These are phyloP conservation scores for Oophaga pumilio DNA, from an alignment of 2,113 vertebrate genomes.

Conservation along the genomic window DNA sequence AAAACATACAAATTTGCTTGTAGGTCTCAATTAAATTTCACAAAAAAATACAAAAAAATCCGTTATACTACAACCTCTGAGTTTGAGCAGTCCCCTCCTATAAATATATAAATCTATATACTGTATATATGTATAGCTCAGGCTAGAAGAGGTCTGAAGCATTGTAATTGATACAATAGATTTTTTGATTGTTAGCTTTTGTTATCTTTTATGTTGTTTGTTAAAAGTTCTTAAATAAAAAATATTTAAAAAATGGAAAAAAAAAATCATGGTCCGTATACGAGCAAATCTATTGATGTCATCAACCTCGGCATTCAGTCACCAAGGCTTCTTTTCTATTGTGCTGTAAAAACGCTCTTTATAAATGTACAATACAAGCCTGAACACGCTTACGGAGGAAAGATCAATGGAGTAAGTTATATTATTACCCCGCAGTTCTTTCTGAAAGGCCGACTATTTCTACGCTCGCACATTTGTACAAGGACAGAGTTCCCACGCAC, in stretches of 20 bases:
- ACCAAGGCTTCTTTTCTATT: not conserved
- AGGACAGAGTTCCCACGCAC: not conserved
- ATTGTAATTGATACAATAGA: too few species aligned
- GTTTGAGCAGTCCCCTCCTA: too few species aligned
- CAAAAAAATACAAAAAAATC: not conserved
- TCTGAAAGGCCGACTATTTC: too few species aligned
- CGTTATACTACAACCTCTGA: too few species aligned
- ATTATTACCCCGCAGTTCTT: too few species aligned
- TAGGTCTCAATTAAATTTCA: not conserved
- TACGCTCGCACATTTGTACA: not conserved
- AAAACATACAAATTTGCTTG: not conserved
- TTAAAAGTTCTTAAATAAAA: not conserved
- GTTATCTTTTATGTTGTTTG: not conserved
- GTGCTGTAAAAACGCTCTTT: not conserved
- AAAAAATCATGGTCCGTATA: not conserved
- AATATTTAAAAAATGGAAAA: too few species aligned
- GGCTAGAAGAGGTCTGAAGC: too few species aligned
- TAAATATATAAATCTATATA: too few species aligned
- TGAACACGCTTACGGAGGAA: not conserved
- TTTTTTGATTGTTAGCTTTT: not conserved
- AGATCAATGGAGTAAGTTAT: too few species aligned
- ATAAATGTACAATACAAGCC: not conserved
- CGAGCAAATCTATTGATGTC: not conserved
- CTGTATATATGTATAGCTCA: too few species aligned
- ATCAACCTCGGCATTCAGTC: not conserved